Evolutionary conservation across 2,797 vertebrate genomes (phyloP).

Genomic region (Scarus forsteni): DNA sequence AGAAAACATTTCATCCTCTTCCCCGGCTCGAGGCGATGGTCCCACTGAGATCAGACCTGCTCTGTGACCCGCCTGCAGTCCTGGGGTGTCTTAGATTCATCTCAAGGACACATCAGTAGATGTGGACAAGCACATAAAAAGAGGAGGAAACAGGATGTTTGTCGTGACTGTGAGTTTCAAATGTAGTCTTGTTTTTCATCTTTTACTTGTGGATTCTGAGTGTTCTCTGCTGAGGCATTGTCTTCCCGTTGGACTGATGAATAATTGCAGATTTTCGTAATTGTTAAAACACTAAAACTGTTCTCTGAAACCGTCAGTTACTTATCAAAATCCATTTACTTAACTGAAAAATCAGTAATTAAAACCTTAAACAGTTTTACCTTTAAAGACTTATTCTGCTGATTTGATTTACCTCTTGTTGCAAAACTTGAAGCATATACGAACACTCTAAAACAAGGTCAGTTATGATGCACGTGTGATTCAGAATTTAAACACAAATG

Average conservation of each 20-base stretch:
- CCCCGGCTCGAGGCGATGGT: conserved; percentile 44
- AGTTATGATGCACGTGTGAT: no score
- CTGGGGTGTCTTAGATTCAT: conserved; percentile 40
- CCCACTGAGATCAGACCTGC: conserved; percentile 65
- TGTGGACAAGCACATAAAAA: conserved; percentile 40
- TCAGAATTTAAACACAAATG: no score
- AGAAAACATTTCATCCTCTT: conserved; percentile 64
- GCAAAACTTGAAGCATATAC: no score
- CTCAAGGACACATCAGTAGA: conserved; percentile 62
- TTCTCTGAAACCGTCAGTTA: no score
- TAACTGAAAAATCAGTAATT: no score
- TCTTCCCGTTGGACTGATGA: conserved; percentile 57
- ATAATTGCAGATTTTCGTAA: conserved; percentile 38
- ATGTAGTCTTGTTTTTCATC: conserved; percentile 44
- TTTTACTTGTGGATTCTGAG: conserved; percentile 45
- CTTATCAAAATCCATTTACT: no score
- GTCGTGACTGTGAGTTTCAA: conserved; percentile 42
- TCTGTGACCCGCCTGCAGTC: conserved; percentile 60
- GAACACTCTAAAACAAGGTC: no score
- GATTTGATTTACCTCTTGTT: no score
- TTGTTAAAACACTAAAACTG: no score
- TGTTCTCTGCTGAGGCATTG: conserved; percentile 35
- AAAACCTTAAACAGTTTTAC: no score
- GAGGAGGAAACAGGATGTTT: conserved; percentile 33
- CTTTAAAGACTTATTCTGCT: no score